Evolutionary conservation across 2,113 vertebrate species (phyloP).

Genomic region (Megaleporinus macrocephalus): DNA sequence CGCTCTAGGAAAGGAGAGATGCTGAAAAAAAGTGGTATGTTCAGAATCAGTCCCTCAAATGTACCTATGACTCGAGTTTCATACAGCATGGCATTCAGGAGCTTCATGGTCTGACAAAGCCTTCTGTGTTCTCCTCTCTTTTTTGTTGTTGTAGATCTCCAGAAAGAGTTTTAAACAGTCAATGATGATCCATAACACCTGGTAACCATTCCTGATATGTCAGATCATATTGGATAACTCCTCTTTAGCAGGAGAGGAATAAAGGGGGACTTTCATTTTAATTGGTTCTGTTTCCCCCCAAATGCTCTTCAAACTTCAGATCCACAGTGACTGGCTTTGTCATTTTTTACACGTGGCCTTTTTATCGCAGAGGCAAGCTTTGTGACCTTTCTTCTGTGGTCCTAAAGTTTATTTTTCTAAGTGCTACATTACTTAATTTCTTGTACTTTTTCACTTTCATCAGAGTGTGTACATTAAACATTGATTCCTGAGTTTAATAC

Average conservation of each 20-base stretch:
- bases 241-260: conserved; percentile 7
- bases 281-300: no score
- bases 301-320: no score
- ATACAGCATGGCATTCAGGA: no score
- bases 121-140: rapidly evolving
- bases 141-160: conserved; percentile 78
- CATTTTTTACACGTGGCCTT: no score
- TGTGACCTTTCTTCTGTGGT: no score
- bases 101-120: not conserved
- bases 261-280: not conserved
- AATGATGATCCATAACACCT: no score
- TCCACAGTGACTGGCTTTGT: no score
- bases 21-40: conserved; percentile 85
- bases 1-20: conserved; percentile 81
- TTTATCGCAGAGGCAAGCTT: no score
- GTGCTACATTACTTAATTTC: no score
- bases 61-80: not conserved
- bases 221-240: not conserved
- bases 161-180: conserved; percentile 84
- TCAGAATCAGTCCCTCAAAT: not conserved
- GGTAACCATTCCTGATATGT: not conserved
- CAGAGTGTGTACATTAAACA: conserved; percentile 15
- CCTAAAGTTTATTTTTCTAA: no score
- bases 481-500: conserved; percentile 2
- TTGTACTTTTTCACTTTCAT: not conserved